Conservation (phyloP, 2,113 vertebrate species). For the Prunella himalayana region DNA sequence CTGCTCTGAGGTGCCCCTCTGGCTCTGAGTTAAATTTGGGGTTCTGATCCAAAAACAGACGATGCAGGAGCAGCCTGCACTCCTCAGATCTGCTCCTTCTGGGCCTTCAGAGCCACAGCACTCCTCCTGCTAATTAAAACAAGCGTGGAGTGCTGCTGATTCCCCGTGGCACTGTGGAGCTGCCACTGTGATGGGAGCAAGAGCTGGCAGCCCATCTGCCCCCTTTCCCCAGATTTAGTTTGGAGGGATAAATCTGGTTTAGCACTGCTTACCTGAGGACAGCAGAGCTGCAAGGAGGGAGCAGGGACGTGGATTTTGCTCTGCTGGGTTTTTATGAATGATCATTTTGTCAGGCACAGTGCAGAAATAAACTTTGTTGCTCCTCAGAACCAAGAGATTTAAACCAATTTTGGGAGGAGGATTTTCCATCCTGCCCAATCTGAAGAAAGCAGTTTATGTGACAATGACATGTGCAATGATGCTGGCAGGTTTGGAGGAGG, state of each 20-base stretch:
- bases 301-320: neutral
- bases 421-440: neutral
- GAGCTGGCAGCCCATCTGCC: slow-evolving; percentile 27
- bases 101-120: neutral
- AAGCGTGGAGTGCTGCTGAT: neutral
- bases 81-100: neutral
- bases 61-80: neutral
- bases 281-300: neutral
- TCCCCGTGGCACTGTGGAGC: neutral
- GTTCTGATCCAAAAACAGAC: neutral
- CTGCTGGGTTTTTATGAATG: neutral
- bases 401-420: neutral
- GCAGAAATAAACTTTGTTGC: neutral
- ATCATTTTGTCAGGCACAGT: neutral
- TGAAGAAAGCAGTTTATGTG: neutral
- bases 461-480: rapidly evolving
- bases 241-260: slow-evolving; percentile 5
- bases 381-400: neutral
- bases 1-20: neutral
- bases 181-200: neutral
- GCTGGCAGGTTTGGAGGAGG: neutral
- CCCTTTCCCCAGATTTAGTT: neutral
- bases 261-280: neutral
- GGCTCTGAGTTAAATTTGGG: neutral
- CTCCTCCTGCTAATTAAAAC: slow-evolving; percentile 17